Percentiles rank a stretch among this genome's conserved stretches.
Evolutionary conservation across 1,140 invertebrate genomes (phyloP).

Genomic region (Apis florea): DNA sequence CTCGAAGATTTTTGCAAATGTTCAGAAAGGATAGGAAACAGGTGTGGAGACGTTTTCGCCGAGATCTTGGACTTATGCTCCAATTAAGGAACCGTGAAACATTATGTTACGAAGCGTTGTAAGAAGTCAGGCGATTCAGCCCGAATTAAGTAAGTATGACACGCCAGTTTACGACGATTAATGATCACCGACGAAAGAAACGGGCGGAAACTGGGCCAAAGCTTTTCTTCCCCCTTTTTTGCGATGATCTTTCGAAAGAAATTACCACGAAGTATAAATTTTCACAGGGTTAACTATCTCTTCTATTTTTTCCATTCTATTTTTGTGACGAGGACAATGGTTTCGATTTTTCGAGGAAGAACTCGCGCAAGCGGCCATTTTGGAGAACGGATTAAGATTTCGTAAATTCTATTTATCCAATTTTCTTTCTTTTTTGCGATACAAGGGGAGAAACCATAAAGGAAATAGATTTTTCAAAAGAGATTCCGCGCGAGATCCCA

Average conservation of each 20-base stretch:
- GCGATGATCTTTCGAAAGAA: background rate
- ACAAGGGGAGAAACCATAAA: too few species aligned
- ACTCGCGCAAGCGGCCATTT: too few species aligned
- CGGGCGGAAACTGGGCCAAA: background rate
- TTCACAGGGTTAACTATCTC: too few species aligned
- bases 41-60: background rate
- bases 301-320: too few species aligned
- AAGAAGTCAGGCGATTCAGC: conserved; percentile 8
- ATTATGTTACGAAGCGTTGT: background rate
- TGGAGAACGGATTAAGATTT: too few species aligned
- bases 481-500: too few species aligned
- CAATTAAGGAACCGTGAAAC: conserved; percentile 22
- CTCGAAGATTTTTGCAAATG: background rate
- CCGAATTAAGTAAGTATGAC: background rate
- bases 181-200: background rate
- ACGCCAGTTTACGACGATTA: conserved; percentile 4
- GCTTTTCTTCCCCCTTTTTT: background rate
- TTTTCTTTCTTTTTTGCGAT: too few species aligned
- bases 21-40: background rate
- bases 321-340: too few species aligned
- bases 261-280: background rate
- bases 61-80: background rate
- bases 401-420: too few species aligned
- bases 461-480: too few species aligned
- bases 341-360: too few species aligned